phyloP scores from a whole-genome alignment of 1,140 invertebrate species.

The Subanguina moxae region DNA sequence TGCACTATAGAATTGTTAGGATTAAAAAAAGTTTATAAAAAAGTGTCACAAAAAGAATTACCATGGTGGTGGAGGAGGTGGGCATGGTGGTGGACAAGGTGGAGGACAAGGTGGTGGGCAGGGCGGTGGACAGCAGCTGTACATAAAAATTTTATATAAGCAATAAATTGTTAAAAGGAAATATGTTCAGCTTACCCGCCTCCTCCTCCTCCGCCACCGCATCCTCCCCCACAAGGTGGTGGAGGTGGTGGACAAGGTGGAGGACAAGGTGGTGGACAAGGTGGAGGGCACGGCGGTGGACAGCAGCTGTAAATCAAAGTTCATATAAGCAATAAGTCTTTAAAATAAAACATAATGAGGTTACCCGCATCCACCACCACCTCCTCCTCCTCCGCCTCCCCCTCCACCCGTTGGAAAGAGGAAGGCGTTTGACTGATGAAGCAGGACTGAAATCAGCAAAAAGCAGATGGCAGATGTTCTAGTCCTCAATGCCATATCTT shows the following conservation, averaged over 20 bases:
- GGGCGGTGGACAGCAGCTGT: neutral
- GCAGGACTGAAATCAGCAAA: too few species aligned
- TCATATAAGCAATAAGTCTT: too few species aligned
- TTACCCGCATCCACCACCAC: neutral
- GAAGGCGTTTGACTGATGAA: too few species aligned
- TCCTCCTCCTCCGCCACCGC: neutral
- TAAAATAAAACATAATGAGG: too few species aligned
- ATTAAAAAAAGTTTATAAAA: neutral
- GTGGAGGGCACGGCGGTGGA: neutral
- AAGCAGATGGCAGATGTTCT: too few species aligned
- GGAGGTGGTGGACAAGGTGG: conserved; percentile 1
- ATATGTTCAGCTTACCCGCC: too few species aligned
- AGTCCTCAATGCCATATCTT: too few species aligned
- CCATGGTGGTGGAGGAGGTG: neutral
- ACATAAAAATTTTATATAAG: too few species aligned
- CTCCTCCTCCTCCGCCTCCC: neutral
- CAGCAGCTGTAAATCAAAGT: too few species aligned
- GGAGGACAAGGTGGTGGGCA: neutral
- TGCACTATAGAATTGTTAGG: neutral
- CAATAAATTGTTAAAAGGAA: too few species aligned
- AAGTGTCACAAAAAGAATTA: too few species aligned
- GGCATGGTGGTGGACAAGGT: conserved; percentile 6
- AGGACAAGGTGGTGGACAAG: neutral
- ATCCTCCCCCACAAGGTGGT: neutral
- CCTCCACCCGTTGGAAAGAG: neutral